A percentile compares a stretch with the other conserved stretches of the same genome.
These are phyloP conservation scores for Botia almorhae DNA, from an alignment of 2,797 vertebrate genomes.

Conservation along the genomic window DNA sequence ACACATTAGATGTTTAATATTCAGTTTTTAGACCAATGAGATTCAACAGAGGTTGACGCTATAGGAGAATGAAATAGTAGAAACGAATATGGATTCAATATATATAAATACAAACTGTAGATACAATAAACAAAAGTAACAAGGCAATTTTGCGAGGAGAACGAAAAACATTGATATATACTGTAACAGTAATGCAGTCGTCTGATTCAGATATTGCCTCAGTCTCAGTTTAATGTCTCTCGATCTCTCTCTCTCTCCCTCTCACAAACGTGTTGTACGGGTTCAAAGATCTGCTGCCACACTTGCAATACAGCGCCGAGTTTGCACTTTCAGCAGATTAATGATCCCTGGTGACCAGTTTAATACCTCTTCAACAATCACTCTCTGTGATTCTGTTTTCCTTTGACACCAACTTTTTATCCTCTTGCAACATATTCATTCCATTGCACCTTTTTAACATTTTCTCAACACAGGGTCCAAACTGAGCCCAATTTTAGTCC, in stretches of 20 bases:
- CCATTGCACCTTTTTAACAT: conserved; percentile 33
- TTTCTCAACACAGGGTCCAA: conserved; percentile 10
- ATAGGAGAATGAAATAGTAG: background rate
- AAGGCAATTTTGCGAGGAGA: background rate
- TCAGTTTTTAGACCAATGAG: background rate
- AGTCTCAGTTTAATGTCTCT: background rate
- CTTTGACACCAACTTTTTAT: conserved; percentile 8
- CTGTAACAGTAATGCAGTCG: conserved; percentile 1
- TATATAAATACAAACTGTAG: no score
- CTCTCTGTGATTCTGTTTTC: background rate
- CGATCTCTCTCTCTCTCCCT: background rate
- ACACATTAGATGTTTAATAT: background rate
- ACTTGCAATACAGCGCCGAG: conserved; percentile 76
- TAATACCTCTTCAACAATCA: conserved; percentile 54
- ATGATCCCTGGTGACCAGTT: conserved; percentile 72
- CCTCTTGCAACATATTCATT: conserved; percentile 28
- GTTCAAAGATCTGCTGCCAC: conserved; percentile 72
- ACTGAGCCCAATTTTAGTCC: background rate
- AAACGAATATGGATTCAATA: background rate
- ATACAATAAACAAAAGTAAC: background rate
- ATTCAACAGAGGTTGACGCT: background rate
- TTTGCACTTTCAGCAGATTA: conserved; percentile 79
- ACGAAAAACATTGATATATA: background rate
- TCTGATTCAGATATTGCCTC: conserved; percentile 2
- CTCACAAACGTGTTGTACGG: conserved; percentile 71